Evolutionary conservation across 2,888 invertebrate genomes (phyloP).

Genomic region (Gisinianus flammeolus): DNA sequence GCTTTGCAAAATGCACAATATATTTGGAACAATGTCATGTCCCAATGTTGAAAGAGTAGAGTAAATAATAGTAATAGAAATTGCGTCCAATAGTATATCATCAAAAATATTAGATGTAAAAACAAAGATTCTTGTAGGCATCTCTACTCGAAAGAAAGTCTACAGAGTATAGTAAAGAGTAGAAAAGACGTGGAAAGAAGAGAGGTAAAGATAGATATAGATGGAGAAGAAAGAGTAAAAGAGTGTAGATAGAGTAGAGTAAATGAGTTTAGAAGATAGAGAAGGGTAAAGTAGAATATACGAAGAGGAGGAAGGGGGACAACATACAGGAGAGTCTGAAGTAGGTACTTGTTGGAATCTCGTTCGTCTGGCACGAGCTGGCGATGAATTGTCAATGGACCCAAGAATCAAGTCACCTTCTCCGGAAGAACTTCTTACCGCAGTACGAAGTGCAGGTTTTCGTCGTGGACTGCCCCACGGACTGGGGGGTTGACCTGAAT

Average conservation of each 20-base stretch:
- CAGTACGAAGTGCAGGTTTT: conserved; percentile 57
- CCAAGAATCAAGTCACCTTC: conserved; percentile 42
- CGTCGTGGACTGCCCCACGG: conserved; percentile 60
- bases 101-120: not conserved
- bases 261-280: too few relatives aligned
- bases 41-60: too few relatives aligned
- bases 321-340: conserved; percentile 44
- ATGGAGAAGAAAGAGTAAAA: not conserved
- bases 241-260: conserved; percentile 6
- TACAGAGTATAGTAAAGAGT: not conserved
- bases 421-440: conserved; percentile 44
- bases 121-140: not conserved
- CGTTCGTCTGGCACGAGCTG: conserved; percentile 58
- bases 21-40: too few relatives aligned
- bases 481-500: conserved; percentile 61
- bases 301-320: conserved; percentile 4
- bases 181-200: not conserved
- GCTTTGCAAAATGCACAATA: too few relatives aligned
- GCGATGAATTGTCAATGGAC: conserved; percentile 39
- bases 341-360: conserved; percentile 66
- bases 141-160: not conserved
- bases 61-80: too few relatives aligned
- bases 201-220: not conserved
- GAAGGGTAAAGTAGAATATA: not conserved
- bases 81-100: too few relatives aligned